Percentiles rank a stretch among this genome's conserved stretches.
These are phyloP conservation scores for Branchellion lobata DNA, from an alignment of 2,888 invertebrate genomes.

Conservation along the genomic window DNA sequence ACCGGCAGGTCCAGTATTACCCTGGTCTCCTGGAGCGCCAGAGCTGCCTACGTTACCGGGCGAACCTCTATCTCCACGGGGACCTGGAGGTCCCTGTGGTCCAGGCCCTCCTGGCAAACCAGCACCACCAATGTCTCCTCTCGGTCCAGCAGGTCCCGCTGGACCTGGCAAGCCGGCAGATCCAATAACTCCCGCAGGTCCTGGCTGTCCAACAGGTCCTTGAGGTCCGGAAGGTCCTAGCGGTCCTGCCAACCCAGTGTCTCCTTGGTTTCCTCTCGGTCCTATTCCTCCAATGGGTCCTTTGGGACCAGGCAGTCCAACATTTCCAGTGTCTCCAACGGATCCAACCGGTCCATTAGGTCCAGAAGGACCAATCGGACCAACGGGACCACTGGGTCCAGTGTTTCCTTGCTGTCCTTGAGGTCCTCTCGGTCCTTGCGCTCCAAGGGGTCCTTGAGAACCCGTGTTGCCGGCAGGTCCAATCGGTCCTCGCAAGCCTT, in stretches of 20 bases:
- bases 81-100: conserved; percentile 62
- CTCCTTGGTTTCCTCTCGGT: background rate
- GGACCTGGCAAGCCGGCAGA: background rate
- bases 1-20: conserved; percentile 37
- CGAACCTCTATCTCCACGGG: conserved; percentile 53
- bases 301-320: background rate
- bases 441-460: conserved; percentile 8
- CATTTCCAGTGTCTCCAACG: conserved; percentile 17
- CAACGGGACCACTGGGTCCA: conserved; percentile 44
- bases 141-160: conserved; percentile 39
- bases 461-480: conserved; percentile 12
- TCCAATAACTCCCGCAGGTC: conserved; percentile 18
- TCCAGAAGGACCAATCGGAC: conserved; percentile 39
- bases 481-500: background rate
- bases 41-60: conserved; percentile 19
- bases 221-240: conserved; percentile 27
- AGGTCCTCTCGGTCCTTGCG: conserved; percentile 12
- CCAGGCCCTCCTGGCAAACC: conserved; percentile 40
- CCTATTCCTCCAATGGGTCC: conserved; percentile 6
- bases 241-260: background rate
- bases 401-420: conserved; percentile 21
- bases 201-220: conserved; percentile 26
- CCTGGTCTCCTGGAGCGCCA: conserved; percentile 49
- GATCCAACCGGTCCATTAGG: conserved; percentile 42
- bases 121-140: conserved; percentile 42